Base-by-base conservation (phyloP, 1,140 invertebrate genomes). In the Drosophila lacteicornis region DNA sequence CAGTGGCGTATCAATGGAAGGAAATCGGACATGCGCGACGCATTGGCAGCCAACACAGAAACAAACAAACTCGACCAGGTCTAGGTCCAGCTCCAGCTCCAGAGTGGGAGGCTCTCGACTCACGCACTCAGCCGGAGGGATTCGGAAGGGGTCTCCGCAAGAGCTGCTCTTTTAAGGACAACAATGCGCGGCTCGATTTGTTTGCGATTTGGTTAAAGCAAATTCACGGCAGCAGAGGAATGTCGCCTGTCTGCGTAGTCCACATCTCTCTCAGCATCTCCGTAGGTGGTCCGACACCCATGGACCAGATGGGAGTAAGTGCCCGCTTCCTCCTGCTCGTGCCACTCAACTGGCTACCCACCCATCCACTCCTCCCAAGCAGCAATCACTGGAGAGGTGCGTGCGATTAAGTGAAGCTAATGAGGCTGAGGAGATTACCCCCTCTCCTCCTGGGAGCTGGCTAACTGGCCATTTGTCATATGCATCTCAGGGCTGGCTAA, bases 11-110 rank as follows among this genome's bases (percentile, higher is more conserved):
- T 87, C 83, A 87, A 87, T 83, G 83, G 51, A 58, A 83, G 84
- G 70, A 68, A 80, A 88, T 87, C 83, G 84, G 83, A 87, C 83
- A 87, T 83, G 83, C 38, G 82, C 84, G 53, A 83, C 73, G 80
- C 80, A 87, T 82, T 82, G 83, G 84, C 83, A 87, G 80, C 67
- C 76, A 87, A 80, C 79, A 80, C 38, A 76, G 68, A 77, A 59
- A 60, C 61, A 55, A 60, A 76, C 49, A 59, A 60, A 67, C 61
- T 56, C 49, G 59, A 19, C 43, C n/a, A 55, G 46, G 40, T 38
- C 43, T 25, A 65, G 53, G 59, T n/a, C 43, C n/a, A 55, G 46
- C 33, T 38, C 43, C 33, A 65, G 53, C 43, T 45, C 49, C 49
- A 58, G 71, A 80, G 79, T 82, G 79, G 76, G 83, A 82, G 82